Conservation (phyloP, 2,797 vertebrate species). For the Paramormyrops hopkinsi region DNA sequence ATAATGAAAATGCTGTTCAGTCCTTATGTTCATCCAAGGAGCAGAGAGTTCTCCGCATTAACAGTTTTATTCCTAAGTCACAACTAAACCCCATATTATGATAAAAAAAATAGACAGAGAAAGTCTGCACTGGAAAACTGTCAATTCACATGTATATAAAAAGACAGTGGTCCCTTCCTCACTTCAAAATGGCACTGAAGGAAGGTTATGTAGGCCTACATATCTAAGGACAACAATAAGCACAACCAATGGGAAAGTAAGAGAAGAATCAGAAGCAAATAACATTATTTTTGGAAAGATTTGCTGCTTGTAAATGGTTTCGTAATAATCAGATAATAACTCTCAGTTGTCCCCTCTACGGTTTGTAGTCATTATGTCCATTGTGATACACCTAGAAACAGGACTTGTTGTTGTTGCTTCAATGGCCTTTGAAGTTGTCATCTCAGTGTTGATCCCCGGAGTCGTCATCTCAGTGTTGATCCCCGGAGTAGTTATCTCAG, state of each 20-base stretch:
- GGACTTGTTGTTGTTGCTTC: not conserved
- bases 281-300: not conserved
- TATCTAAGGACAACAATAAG: not conserved
- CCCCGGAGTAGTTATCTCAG: not conserved
- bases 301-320: not conserved
- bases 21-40: not conserved
- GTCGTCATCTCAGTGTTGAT: not conserved
- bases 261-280: not conserved
- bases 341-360: not conserved
- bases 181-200: not conserved
- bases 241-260: not conserved
- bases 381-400: constrained; percentile 19
- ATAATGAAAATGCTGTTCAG: not conserved
- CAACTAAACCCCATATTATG: not conserved
- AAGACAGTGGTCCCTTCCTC: not conserved
- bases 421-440: not conserved
- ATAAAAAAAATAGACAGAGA: not conserved
- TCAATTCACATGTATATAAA: not conserved
- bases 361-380: constrained; percentile 2
- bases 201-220: not conserved
- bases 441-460: not conserved
- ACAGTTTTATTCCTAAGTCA: not conserved
- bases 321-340: not conserved
- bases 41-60: not conserved
- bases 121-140: not conserved